Evolutionary conservation across 2,888 invertebrate species (phyloP).

Genomic region (Drosophila acutilabella): DNA sequence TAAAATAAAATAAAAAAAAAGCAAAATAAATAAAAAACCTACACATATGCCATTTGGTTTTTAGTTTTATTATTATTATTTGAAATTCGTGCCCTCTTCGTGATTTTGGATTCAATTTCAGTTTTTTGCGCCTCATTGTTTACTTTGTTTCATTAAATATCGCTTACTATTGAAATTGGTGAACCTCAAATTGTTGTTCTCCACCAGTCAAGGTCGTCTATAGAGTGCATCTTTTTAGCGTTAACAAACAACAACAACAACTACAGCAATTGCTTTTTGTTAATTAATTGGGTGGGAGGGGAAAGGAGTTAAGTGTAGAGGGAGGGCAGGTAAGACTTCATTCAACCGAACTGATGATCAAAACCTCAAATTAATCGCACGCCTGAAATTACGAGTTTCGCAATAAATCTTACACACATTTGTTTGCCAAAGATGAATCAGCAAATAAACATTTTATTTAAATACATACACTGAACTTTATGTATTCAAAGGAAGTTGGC

Average conservation of each 20-base stretch:
- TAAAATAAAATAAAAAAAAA: conserved; percentile 29
- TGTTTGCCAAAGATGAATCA: conserved; percentile 58
- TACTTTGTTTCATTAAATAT: conserved; percentile 70
- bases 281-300: conserved; percentile 19
- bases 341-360: conserved; percentile 40
- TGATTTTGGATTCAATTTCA: conserved; percentile 24
- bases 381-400: conserved; percentile 41
- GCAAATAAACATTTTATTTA: conserved; percentile 20
- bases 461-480: conserved; percentile 1
- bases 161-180: conserved; percentile 63
- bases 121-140: conserved; percentile 65
- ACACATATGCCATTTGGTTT: conserved; percentile 43
- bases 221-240: conserved; percentile 67
- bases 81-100: conserved; percentile 27
- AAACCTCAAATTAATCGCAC: conserved; percentile 47
- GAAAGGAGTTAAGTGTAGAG: neutral
- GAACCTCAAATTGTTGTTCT: conserved; percentile 37
- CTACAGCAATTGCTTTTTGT: conserved; percentile 33
- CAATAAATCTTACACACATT: conserved; percentile 48
- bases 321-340: neutral
- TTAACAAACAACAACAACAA: conserved; percentile 4
- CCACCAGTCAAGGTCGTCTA: conserved; percentile 66
- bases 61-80: conserved; percentile 58
- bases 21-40: conserved; percentile 2
- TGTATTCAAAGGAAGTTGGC: conserved; percentile 51